Conservation (phyloP, 1,140 invertebrate genomes). For the Caerostris extrusa region DNA sequence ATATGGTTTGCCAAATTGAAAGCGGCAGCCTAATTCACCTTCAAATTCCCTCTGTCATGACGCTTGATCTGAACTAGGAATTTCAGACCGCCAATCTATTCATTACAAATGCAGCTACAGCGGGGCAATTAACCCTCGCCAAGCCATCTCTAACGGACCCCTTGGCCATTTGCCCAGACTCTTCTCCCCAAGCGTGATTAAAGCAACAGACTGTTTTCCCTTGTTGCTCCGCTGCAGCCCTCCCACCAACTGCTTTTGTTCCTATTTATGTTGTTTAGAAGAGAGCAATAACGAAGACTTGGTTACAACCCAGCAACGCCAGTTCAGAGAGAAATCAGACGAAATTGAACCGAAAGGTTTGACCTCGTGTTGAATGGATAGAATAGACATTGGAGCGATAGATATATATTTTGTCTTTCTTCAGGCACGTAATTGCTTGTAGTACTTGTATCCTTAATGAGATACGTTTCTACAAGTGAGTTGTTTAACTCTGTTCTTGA, state of each 20-base stretch:
- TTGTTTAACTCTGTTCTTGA: neutral
- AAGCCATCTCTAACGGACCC: slow-evolving; percentile 17
- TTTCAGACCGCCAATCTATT: slow-evolving; percentile 33
- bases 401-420: slow-evolving; percentile 3
- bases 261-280: slow-evolving; percentile 21
- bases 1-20: neutral
- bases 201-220: slow-evolving; percentile 61
- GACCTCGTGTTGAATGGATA: slow-evolving; percentile 52
- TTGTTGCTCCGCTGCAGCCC: slow-evolving; percentile 38
- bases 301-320: slow-evolving; percentile 59
- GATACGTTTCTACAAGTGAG: neutral
- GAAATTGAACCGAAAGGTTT: slow-evolving; percentile 59
- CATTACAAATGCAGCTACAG: slow-evolving; percentile 38
- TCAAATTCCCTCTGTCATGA: slow-evolving; percentile 41
- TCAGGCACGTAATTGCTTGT: neutral
- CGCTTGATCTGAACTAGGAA: slow-evolving; percentile 12
- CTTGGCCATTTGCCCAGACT: slow-evolving; percentile 61
- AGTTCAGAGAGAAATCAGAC: neutral
- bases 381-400: neutral
- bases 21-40: neutral
- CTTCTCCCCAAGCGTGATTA: slow-evolving; percentile 30
- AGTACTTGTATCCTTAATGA: slow-evolving; percentile 7
- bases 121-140: slow-evolving; percentile 11
- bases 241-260: neutral
- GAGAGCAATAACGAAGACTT: slow-evolving; percentile 62